Base-by-base conservation (phyloP, 2,113 vertebrate species). In the Sander lucioperca region DNA sequence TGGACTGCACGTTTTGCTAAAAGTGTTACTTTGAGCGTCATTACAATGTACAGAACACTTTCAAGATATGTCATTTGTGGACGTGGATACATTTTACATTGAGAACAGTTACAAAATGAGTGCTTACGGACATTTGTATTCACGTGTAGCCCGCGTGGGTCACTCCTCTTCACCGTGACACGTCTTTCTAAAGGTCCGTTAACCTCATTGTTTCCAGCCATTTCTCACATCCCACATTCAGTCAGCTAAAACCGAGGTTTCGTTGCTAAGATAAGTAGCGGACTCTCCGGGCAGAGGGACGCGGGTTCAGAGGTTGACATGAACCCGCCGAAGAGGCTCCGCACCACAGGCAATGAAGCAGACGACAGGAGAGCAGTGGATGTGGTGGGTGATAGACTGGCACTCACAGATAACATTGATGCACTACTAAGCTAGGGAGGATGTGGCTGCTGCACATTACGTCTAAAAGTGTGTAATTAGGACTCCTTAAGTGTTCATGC, bases 331-430 rank as follows among this genome's bases (percentile, higher is more conserved):
- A 93, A 92, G 72, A 62, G 90, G 21, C 79, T 86, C 48, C 66
- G 90, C 5, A 56, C 45, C 27, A 18, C 33, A 3, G 66, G 56
- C 8, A 4, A 62, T 33, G 74, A 59, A 48, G 58, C 25, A 18
- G 63, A 39, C 14, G 23, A 64, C 53, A 33, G 63, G 50, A 18
- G 61, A 4, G 51, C 59, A 0, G 85, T 89, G 76, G 90, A 92
- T 25, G 92, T 94, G 91, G 93, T 94, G 76, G 43, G 92, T 92
- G 61, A 73, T 47, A 19, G 18, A 54, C 8, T 5, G 15, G 12
- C 25, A n/a, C 25, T 19, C 47, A 19, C 23, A 18, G 7, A 18
- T n/a, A 6, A 27, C 30, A 0, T 6, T 8, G 4, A 21, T 19
- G 39, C 58, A 25, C 15, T 18, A 19, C 56, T 43, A 2, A 21